Evolutionary conservation across 1,140 invertebrate genomes (phyloP).

Genomic region (Drosophila auraria): DNA sequence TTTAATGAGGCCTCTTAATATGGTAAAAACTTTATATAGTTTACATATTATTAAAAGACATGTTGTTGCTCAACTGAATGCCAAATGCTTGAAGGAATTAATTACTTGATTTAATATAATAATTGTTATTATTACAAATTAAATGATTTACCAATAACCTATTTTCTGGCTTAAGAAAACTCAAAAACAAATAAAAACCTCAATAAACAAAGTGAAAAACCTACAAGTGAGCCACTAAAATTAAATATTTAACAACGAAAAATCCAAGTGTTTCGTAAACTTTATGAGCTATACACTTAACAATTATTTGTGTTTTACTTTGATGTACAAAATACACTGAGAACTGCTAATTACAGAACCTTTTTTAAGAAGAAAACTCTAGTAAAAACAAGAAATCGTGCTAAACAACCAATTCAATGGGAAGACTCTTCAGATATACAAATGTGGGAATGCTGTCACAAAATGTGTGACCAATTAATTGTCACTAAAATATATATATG

Average conservation of each 20-base stretch:
- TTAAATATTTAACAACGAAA: not conserved
- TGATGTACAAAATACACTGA: not conserved
- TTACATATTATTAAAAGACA: no score
- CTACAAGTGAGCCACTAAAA: not conserved
- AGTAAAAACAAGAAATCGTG: not conserved
- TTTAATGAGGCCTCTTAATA: not conserved
- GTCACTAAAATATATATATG: slow-evolving; percentile 23
- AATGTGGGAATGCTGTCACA: slow-evolving; percentile 14
- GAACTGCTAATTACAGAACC: not conserved
- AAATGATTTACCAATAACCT: not conserved
- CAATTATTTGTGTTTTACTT: not conserved
- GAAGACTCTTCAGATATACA: not conserved
- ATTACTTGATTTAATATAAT: not conserved
- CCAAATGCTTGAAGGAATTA: no score
- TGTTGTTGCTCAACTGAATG: no score
- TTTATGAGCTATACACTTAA: not conserved
- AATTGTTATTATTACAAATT: not conserved
- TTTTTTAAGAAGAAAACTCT: not conserved
- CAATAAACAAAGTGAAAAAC: not conserved
- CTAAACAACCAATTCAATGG: not conserved
- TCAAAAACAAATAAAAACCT: no score
- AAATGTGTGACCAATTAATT: slow-evolving; percentile 48
- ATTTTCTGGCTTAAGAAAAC: not conserved
- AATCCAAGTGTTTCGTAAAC: not conserved
- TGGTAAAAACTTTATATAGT: no score